phyloP scores from a whole-genome alignment of 2,797 vertebrate species.

The Coccyzus lansbergi region DNA sequence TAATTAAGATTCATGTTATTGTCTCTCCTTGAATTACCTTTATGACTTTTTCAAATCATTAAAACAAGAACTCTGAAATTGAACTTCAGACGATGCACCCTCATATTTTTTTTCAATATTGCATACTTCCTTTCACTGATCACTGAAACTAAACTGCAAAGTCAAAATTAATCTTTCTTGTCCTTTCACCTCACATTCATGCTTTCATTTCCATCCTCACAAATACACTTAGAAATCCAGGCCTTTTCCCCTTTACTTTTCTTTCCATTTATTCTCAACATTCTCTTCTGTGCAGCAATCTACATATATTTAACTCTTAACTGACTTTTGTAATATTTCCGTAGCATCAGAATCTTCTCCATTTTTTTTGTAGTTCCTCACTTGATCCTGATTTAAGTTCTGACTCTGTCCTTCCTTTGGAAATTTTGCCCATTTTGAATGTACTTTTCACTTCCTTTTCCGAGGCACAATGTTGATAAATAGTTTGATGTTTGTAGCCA shows the following conservation, averaged over 20 bases:
- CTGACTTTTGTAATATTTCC: neutral
- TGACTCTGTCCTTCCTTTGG: neutral
- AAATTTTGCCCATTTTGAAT: neutral
- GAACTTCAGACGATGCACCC: neutral
- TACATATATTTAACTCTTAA: neutral
- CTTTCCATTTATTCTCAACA: neutral
- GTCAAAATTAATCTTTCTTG: neutral
- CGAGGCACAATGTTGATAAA: rapidly evolving
- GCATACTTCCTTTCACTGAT: neutral
- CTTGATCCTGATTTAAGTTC: neutral
- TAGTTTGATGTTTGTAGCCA: neutral
- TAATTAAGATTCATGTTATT: conserved; percentile 12
- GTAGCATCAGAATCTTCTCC: neutral
- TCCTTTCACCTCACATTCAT: neutral
- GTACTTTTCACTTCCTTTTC: neutral
- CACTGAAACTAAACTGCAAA: neutral
- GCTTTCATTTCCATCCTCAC: neutral
- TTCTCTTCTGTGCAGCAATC: neutral
- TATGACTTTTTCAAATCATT: neutral
- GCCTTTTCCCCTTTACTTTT: neutral
- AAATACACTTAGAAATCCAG: neutral
- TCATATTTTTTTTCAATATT: neutral
- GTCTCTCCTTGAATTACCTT: neutral
- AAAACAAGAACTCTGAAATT: conserved; percentile 20
- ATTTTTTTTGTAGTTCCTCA: neutral